Percentiles rank a stretch among this genome's conserved stretches.
phyloP scores from a whole-genome alignment of 2,797 vertebrate genomes.

The Siniperca undulata region DNA sequence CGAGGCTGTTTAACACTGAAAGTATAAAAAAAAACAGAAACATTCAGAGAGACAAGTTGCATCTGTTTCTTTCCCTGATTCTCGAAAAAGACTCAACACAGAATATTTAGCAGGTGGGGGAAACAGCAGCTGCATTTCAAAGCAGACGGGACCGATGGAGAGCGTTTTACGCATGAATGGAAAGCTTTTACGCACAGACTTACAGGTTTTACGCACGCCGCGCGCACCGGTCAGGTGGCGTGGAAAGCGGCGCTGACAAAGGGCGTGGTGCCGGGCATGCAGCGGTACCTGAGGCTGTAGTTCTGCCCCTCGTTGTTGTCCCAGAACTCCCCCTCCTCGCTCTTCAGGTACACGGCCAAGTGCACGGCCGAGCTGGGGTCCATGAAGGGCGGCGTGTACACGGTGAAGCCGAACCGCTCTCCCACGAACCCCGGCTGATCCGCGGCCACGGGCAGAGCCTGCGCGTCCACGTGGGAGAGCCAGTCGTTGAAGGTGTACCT shows the following conservation, averaged over 20 bases:
- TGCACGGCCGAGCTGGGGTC: constrained; percentile 81
- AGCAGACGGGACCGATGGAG: neutral
- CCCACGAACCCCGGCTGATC: constrained; percentile 1
- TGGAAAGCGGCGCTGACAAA: constrained; percentile 51
- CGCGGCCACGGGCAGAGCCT: constrained; percentile 75
- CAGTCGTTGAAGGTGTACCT: constrained; percentile 94
- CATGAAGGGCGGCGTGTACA: constrained; percentile 87
- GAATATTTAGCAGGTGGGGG: neutral
- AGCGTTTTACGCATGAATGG: neutral
- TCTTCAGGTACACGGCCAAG: constrained; percentile 89
- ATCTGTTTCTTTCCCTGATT: neutral
- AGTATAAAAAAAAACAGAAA: neutral
- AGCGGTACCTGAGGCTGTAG: constrained; percentile 85
- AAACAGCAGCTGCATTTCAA: neutral
- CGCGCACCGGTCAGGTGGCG: constrained; percentile 30
- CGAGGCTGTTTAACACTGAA: neutral
- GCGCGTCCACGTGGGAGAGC: constrained; percentile 89
- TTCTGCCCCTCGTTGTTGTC: constrained; percentile 93
- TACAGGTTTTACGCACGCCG: neutral
- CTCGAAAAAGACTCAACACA: no score
- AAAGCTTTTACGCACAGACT: constrained; percentile 1
- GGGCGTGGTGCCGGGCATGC: constrained; percentile 24
- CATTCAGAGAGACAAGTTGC: neutral
- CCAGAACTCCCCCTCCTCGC: constrained; percentile 89
- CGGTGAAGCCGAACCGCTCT: constrained; percentile 86